Evolutionary conservation across 2,888 invertebrate genomes (phyloP), one percentile per base, ranked within the genome.

Genomic region (Thalpophila matura): DNA sequence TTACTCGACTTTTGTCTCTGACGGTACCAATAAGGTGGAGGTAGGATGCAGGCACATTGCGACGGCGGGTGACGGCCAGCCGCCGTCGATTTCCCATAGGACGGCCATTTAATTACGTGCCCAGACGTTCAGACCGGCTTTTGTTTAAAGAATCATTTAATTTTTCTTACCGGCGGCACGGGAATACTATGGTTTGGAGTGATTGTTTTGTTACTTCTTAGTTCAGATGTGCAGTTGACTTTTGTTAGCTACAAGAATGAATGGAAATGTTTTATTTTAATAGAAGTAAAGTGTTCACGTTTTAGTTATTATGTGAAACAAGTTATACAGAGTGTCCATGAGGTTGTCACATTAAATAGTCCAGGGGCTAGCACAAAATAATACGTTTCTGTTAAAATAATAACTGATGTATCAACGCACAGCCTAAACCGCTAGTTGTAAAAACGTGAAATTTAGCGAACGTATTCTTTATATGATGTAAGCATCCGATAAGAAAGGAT

Each of bases 111-210:
- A 80, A 80, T 80, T 80, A 80, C 66, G 80, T 49, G 67, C 58
- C 42, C 59, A 64, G 66, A 69, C 70, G 63, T 66, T 69, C 59
- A 53, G 61, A 56, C 26, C 40, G 58, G 60, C 62, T 77, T 74
- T 72, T 81, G 71, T 79, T 81, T 77, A 79, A 79, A 77, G 66
- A 74, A 69, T 46, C 61, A 67, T 77, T 77, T 74, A 59, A 73
- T 81, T 77, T 81, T 81, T 80, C 65, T 61, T 77, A 47, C 60
- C 27, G 24, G 38, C 54, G 45, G 27, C 57, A 10, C 33, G 53
- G 64, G 72, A 65, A 72, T 64, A 46, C 9, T 24, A 20, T 37
- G 37, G 27, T 29, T 45, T 10, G 35, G 16, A 29, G 42, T 29
- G 38, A 50, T 67, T 75, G 62, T 76, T 64, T 72, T 50, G 49